Evolutionary conservation across 2,113 vertebrate genomes (phyloP), one percentile per base, ranked within the genome.

Genomic region (Vombatus ursinus): DNA sequence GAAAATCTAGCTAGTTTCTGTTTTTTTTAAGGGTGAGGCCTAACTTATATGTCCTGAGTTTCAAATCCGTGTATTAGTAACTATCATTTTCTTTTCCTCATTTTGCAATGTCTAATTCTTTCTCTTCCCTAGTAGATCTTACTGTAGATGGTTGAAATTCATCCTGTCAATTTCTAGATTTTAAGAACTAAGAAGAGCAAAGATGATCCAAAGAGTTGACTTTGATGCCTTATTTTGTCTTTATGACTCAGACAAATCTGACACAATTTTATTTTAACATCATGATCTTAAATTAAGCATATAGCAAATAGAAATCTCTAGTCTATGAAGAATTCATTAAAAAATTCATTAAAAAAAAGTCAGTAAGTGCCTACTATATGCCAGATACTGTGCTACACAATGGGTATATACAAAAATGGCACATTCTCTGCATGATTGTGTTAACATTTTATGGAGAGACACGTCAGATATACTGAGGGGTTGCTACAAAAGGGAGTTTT

Each of bases 261-360:
- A 37, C 2, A 22, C 96, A 97, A 91, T 97, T 84, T 77, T 19
- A n/a, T 77, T n/a, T 84, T 44, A 84, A n/a, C 16, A 84, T 1
- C 16, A 84, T 84, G 37, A 84, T 19, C 9, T 22, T 22, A 84
- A 84, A 22, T 84, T 31, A 68, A 68, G 12, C 16, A n/a, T 68
- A n/a, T 68, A 16, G n/a, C 19, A 14, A 84, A 22, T n/a, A 84
- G 16, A 84, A 84, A 84, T 44, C 14, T 19, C 37, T 44, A 44
- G 16, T n/a, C 37, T 84, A 37, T 68, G 19, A 84, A 22, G 68
- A 61, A 31, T 61, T 8, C 28, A 61, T 61, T 84, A 44, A 84
- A 84, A 22, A 44, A 84, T 16, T n/a, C 61, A 57, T 68, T 68
- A 84, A 22, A 49, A 49, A 49, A 22, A 84, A 84, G 19, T 22